phyloP scores from a whole-genome alignment of 2,113 vertebrate genomes.

The human (Homo sapiens) region DNA sequence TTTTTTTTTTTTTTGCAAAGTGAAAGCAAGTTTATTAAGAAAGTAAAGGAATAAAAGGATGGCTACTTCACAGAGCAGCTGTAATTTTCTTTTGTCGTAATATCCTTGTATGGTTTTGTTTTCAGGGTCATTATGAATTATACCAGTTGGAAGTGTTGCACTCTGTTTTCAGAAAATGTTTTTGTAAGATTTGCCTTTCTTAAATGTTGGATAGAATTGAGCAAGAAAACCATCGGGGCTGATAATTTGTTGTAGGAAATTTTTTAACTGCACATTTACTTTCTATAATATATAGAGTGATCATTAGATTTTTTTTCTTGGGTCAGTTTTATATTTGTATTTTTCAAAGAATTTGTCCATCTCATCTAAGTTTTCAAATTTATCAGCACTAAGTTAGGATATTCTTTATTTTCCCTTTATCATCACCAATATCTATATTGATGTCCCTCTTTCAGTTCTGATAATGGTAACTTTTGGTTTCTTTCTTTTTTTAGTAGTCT shows the following conservation, averaged over 20 bases:
- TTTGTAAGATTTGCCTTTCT: background rate
- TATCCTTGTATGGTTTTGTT: background rate
- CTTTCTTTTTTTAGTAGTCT: background rate
- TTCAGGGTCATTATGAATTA: background rate
- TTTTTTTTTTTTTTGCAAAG: no score
- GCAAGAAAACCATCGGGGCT: background rate
- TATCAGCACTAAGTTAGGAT: background rate
- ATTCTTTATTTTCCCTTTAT: background rate
- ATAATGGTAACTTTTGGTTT: background rate
- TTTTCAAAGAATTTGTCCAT: background rate
- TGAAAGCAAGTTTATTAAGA: no score
- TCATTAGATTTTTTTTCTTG: conserved; percentile 4
- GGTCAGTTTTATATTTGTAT: background rate
- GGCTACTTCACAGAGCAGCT: background rate
- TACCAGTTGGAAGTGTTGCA: background rate
- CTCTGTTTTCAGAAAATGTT: conserved; percentile 20
- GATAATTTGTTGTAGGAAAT: background rate
- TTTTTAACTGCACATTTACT: conserved; percentile 9
- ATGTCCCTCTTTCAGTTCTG: background rate
- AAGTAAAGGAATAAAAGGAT: no score
- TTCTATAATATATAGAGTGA: background rate
- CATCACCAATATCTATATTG: background rate
- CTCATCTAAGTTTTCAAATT: background rate
- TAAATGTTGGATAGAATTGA: background rate
- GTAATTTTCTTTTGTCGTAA: background rate